phyloP scores from a whole-genome alignment of 2,888 invertebrate species.

The Isotomurus palustris region DNA sequence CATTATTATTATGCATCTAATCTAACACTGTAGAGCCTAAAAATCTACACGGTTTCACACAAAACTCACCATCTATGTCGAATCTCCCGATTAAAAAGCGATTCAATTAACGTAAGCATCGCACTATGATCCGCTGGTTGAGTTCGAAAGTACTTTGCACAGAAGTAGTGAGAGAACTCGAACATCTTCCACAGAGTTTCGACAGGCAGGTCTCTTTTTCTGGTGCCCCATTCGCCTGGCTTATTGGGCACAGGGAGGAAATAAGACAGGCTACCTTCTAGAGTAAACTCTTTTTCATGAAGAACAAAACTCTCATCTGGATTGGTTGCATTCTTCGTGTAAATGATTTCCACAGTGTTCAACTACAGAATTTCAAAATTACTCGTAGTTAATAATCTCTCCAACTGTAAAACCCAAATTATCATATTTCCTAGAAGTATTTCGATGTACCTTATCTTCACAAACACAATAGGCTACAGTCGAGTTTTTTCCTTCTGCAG shows the following conservation, averaged over 20 bases:
- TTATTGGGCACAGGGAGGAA: background rate
- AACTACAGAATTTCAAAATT: too few relatives aligned
- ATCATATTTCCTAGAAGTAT: too few relatives aligned
- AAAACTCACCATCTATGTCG: constrained; percentile 32
- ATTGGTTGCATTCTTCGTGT: constrained; percentile 3
- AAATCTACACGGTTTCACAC: background rate
- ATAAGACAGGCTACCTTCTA: constrained; percentile 5
- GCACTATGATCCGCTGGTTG: constrained; percentile 27
- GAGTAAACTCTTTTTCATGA: background rate
- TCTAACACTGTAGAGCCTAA: background rate
- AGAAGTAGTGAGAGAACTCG: constrained; percentile 28
- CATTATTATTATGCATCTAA: background rate
- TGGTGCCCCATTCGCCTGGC: background rate
- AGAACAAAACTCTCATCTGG: background rate
- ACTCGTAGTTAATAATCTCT: too few relatives aligned
- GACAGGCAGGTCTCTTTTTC: background rate
- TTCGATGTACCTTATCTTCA: too few relatives aligned
- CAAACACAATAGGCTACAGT: background rate
- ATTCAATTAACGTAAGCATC: constrained; percentile 27
- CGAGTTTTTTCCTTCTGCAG: constrained; percentile 8
- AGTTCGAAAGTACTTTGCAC: constrained; percentile 26
- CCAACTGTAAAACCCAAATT: too few relatives aligned
- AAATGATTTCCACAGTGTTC: constrained; percentile 6
- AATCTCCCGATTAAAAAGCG: constrained; percentile 34
- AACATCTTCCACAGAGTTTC: constrained; percentile 36